Evolutionary conservation across 2,113 vertebrate genomes (phyloP), one percentile per base, ranked within the genome.

Genomic region (Macaca mulatta): DNA sequence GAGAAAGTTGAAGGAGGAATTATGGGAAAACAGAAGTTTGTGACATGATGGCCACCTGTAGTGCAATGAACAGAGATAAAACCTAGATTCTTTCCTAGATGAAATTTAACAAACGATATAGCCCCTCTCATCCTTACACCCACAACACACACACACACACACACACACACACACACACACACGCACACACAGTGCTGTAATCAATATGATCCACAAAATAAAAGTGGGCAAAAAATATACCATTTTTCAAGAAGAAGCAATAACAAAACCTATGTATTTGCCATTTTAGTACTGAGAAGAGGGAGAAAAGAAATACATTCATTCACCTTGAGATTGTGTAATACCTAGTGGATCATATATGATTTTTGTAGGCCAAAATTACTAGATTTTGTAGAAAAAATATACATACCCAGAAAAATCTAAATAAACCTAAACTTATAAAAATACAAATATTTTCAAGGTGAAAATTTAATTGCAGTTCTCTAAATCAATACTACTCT

Each of bases 11-110:
- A 87, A 85, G 18, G 20, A 45, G 5, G 0, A 78, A 27, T 17
- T 9, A 61, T 93, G 16, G 23, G 2, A 92, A 13, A 81, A 48
- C n/a, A n/a, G 61, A 35, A 61, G 6, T 4, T 45, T 48, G 25
- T 81, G 20, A 14, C 2, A 32, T 11, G 3, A 38, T n/a, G 10
- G 23, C 8, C 45, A 2, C 8, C 1, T 32, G 32, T 1, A 2
- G 2, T 50, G 6, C 8, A 77, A 22, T 30, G 45, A 14, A 45
- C 2, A 35, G 85, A 93, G 11, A 30, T 10, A n/a, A 72, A 35
- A 10, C 5, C 1, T 38, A 6, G 2, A 12, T 17, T 79, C 35
- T 69, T 1, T 72, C 22, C 35, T 48, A 32, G 69, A 64, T 10
- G 1, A 11, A 72, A 6, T 75, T 5, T 22, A 91, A 40, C 9